Base-by-base conservation (phyloP, 2,888 invertebrate species). In the Nomada lathburiana region DNA sequence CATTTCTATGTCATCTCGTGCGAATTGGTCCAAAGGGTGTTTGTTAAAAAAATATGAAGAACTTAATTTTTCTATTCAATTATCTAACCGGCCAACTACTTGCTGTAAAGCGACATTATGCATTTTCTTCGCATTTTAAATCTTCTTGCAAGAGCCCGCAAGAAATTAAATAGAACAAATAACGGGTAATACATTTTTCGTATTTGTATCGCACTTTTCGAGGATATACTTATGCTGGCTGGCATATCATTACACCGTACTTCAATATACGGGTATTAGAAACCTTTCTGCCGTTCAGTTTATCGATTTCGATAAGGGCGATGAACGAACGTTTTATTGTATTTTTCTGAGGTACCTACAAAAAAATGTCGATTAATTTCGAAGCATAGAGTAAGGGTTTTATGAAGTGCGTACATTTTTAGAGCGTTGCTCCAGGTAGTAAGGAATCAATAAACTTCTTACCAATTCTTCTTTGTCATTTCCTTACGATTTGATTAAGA, bases 1-100 rank as follows among this genome's bases (percentile, higher is more conserved):
- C 88, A 88, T 88, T 86, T 85, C 78, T 83, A 64, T 86, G 85
- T 80, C 79, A 85, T 85, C 85, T 85, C 70, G 87, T 88, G 88
- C 83, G 83, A 88, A 88, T 87, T 85, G 88, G 71, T 88, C 88
- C 74, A 80, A 85, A 85, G 88, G 85, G 76, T 88, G 87, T 88
- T 88, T 85, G 88, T 83, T 88, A 83, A 75, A 52, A 26, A 26
- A 29, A 23, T 20, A 5, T 16, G 7, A n/a, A 20, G 3, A n/a
- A 20, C 36, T 47, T 23, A 9, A 57, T 36, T 50, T 23, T 42
- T 47, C 36, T 53, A 11, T 26, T 55, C 44, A 13, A 55, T 47
- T 55, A 2, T 67, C 18, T 23, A 59, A 50, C 10, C 26, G n/a
- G 52, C 52, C 20, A 57, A 73, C 20, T 73, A 65, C 65, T 73